phyloP scores from a whole-genome alignment of 92 coral and sea anemone genomes.

The Epizoanthus stellaris region DNA sequence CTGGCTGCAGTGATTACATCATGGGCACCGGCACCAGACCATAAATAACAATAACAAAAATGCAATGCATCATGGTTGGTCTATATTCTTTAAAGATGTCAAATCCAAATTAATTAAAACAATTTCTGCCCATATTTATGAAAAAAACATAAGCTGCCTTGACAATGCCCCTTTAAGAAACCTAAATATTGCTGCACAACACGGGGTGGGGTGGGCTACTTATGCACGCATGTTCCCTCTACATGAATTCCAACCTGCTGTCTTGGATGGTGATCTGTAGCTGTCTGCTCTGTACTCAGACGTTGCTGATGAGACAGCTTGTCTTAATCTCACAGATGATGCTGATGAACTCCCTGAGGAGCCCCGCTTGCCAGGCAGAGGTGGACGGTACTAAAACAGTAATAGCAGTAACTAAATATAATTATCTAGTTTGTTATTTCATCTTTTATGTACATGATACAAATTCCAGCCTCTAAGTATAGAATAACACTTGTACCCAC shows the following conservation, averaged over 20 bases:
- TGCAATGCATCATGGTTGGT: too few relatives aligned
- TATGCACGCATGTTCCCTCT: too few relatives aligned
- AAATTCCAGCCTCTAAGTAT: too few relatives aligned
- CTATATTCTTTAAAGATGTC: background rate
- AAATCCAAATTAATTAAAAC: background rate
- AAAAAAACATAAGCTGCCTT: background rate
- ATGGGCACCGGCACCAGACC: too few relatives aligned
- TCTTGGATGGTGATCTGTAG: constrained; percentile 10
- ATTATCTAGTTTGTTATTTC: too few relatives aligned
- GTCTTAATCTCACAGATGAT: constrained; percentile 65
- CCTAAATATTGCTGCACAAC: too few relatives aligned
- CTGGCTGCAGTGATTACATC: too few relatives aligned
- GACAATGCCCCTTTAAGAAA: too few relatives aligned
- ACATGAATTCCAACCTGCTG: constrained; percentile 26
- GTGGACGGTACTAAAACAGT: constrained; percentile 80
- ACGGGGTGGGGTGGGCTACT: too few relatives aligned
- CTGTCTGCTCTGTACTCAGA: constrained; percentile 42
- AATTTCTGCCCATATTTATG: background rate
- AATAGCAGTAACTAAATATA: too few relatives aligned
- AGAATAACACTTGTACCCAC: background rate
- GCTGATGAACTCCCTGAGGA: constrained; percentile 58
- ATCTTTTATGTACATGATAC: too few relatives aligned
- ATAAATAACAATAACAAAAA: too few relatives aligned
- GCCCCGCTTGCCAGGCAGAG: constrained; percentile 72
- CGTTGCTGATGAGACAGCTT: constrained; percentile 43